phyloP scores from a whole-genome alignment of 2,113 vertebrate genomes.

The Poecilia latipinna region DNA sequence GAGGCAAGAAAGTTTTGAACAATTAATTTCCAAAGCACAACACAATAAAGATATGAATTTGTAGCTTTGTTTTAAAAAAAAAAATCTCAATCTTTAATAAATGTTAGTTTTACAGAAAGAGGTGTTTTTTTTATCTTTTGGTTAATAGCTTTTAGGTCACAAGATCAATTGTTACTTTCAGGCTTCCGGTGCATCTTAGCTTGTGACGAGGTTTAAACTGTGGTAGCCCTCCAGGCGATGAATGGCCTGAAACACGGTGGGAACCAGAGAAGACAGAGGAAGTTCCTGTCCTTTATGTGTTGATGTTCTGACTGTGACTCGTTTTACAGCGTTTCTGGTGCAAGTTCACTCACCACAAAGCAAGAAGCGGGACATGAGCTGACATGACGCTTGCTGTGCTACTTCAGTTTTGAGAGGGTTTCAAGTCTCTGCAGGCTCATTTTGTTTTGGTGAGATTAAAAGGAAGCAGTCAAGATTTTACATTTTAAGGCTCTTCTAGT shows the following conservation, averaged over 20 bases:
- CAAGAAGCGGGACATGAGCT: not conserved
- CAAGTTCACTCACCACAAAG: not conserved
- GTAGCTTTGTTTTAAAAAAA: too few relatives aligned
- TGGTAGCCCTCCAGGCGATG: not conserved
- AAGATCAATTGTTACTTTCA: not conserved
- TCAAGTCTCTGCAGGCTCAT: constrained; percentile 10
- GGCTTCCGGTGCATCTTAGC: not conserved
- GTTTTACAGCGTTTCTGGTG: not conserved
- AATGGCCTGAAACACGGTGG: not conserved
- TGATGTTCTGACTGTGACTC: not conserved
- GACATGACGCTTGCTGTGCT: not conserved
- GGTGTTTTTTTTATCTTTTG: not conserved
- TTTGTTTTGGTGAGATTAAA: not conserved
- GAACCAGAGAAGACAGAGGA: constrained; percentile 25
- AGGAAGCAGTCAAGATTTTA: not conserved
- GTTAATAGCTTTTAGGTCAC: not conserved
- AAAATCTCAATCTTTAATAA: not conserved
- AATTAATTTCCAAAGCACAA: not conserved
- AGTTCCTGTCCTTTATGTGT: constrained; percentile 24
- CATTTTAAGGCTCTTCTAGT: not conserved
- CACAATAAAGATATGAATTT: too few relatives aligned
- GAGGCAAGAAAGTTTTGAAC: too few relatives aligned
- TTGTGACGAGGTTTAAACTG: not conserved
- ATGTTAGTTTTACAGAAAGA: not conserved
- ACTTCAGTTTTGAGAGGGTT: not conserved